Evolutionary conservation across 2,888 invertebrate species (phyloP).

Genomic region (Pristionchus entomophagus): DNA sequence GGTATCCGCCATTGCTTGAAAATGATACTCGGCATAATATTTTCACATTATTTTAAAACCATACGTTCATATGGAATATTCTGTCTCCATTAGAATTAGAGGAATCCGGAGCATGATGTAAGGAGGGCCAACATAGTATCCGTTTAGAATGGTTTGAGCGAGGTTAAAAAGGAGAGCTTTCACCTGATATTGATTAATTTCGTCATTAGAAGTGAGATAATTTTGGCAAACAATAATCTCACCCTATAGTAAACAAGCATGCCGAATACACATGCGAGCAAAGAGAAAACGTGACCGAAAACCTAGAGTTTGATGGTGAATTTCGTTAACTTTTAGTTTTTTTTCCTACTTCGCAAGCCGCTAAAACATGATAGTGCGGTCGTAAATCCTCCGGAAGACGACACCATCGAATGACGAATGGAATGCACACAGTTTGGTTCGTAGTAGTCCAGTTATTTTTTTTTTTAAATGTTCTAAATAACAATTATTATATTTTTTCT

Average conservation of each 20-base stretch:
- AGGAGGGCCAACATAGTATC: not conserved
- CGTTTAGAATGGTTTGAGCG: not conserved
- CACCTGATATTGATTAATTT: not conserved
- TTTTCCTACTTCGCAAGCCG: no score
- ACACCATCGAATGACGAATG: no score
- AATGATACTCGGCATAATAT: no score
- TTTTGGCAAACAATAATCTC: not conserved
- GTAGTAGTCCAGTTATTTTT: no score
- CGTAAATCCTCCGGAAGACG: no score
- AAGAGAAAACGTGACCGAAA: not conserved
- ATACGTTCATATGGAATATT: not conserved
- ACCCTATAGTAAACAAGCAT: not conserved
- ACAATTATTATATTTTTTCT: no score
- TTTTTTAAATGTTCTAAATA: no score
- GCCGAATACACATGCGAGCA: not conserved
- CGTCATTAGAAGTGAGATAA: not conserved
- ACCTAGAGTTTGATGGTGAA: no score
- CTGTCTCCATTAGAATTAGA: constrained; percentile 29
- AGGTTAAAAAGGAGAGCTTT: not conserved
- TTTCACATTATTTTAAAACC: not conserved
- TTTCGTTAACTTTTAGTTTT: no score
- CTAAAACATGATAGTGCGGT: no score
- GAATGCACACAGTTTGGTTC: no score
- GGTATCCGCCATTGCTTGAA: not conserved
- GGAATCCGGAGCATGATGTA: not conserved